Percentiles rank a stretch among this genome's conserved stretches.
phyloP scores from a whole-genome alignment of 2,113 vertebrate species.

The Corynorhinus townsendii region DNA sequence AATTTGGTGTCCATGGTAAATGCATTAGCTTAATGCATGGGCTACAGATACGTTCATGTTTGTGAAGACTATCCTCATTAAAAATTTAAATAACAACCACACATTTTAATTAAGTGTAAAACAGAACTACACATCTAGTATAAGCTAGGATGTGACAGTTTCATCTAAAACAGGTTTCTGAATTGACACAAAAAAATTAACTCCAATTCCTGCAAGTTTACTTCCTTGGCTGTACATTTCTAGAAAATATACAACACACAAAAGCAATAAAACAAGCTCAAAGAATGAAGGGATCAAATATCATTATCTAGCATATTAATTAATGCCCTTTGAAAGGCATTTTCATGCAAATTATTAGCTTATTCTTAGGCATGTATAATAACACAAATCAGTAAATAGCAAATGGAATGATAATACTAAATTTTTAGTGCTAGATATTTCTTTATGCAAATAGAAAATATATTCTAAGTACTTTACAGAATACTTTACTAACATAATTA shows the following conservation, averaged over 20 bases:
- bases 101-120: slow-evolving; percentile 54
- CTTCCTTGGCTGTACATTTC: slow-evolving; percentile 7
- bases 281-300: slow-evolving; percentile 56
- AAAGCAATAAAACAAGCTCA: slow-evolving; percentile 59
- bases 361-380: slow-evolving; percentile 67
- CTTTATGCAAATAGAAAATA: slow-evolving; percentile 32
- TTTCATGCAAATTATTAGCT: slow-evolving; percentile 57
- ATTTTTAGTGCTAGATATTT: slow-evolving; percentile 35
- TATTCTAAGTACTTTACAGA: slow-evolving; percentile 47
- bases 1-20: slow-evolving; percentile 32
- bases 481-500: slow-evolving; percentile 33
- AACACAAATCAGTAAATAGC: slow-evolving; percentile 57
- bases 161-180: background rate
- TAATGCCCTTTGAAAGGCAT: slow-evolving; percentile 62
- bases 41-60: background rate
- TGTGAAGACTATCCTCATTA: slow-evolving; percentile 44
- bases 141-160: background rate
- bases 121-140: slow-evolving; percentile 29
- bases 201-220: background rate
- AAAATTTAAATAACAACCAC: slow-evolving; percentile 46
- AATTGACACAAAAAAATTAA: slow-evolving; percentile 18
- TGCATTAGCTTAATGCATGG: background rate
- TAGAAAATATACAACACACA: background rate
- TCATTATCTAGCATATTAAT: slow-evolving; percentile 68
- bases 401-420: slow-evolving; percentile 58